Evolutionary conservation across 2,888 invertebrate species (phyloP).

Genomic region (Barypeithes pellucidus): DNA sequence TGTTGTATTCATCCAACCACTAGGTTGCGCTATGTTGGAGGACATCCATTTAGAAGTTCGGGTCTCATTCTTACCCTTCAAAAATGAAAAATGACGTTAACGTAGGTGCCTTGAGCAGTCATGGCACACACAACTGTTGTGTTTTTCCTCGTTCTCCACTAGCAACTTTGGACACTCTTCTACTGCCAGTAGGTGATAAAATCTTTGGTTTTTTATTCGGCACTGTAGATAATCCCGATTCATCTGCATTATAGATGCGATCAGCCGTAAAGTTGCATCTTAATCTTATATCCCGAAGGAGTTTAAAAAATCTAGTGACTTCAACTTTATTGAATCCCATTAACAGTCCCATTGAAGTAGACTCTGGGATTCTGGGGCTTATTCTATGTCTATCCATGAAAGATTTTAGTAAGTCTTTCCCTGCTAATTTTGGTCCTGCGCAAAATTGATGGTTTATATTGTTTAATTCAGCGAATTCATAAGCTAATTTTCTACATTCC

Average conservation of each 20-base stretch:
- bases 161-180: too few relatives aligned
- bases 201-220: conserved; percentile 52
- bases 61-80: too few relatives aligned
- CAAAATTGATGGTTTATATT: too few relatives aligned
- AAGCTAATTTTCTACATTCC: too few relatives aligned
- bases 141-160: too few relatives aligned
- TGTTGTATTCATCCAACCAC: conserved; percentile 57
- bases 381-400: conserved; percentile 54
- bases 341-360: conserved; percentile 52
- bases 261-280: conserved; percentile 55
- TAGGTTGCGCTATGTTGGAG: too few relatives aligned
- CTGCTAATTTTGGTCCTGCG: too few relatives aligned
- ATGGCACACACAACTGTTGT: conserved; percentile 21
- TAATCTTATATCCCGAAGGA: conserved; percentile 30
- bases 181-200: conserved; percentile 53
- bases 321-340: conserved; percentile 53
- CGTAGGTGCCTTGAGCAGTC: conserved; percentile 50
- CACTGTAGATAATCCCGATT: conserved; percentile 50
- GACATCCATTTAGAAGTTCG: conserved; percentile 50
- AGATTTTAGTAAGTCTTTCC: conserved; percentile 50
- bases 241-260: conserved; percentile 52
- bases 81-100: too few relatives aligned
- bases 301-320: conserved; percentile 41
- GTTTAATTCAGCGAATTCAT: too few relatives aligned
- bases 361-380: conserved; percentile 52